These are phyloP conservation scores for Tamias sibiricus DNA, from an alignment of 2,113 vertebrate genomes.

Conservation along the genomic window DNA sequence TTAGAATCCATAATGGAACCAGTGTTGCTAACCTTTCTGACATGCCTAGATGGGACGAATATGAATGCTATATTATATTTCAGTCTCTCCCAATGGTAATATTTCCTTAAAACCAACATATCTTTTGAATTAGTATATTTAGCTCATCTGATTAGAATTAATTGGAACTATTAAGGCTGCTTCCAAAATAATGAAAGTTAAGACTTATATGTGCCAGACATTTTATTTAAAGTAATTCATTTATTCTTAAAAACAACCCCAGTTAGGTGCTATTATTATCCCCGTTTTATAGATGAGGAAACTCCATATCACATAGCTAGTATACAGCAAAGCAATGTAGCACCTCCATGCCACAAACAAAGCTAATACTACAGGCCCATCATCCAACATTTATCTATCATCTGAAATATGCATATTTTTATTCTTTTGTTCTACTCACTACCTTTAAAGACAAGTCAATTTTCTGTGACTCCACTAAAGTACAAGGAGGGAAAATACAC, in stretches of 20 bases:
- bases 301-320: not conserved
- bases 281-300: slow-evolving; percentile 38
- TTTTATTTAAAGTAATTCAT: slow-evolving; percentile 41
- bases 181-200: slow-evolving; percentile 54
- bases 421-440: slow-evolving; percentile 24
- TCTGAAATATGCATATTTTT: slow-evolving; percentile 18
- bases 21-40: slow-evolving; percentile 35
- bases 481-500: not conserved
- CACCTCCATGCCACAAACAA: not conserved
- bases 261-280: not conserved
- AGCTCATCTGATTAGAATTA: slow-evolving; percentile 50
- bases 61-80: slow-evolving; percentile 15
- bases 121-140: slow-evolving; percentile 45
- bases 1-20: slow-evolving; percentile 51
- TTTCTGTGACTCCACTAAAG: slow-evolving; percentile 16
- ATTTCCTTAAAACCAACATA: slow-evolving; percentile 40
- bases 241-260: not conserved
- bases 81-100: slow-evolving; percentile 30
- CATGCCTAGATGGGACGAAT: slow-evolving; percentile 1
- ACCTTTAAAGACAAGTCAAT: not conserved
- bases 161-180: slow-evolving; percentile 12
- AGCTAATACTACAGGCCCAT: not conserved
- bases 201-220: not conserved
- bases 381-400: not conserved
- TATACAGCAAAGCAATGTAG: not conserved